Evolutionary conservation across 2,888 invertebrate species (phyloP), one percentile per base, ranked within the genome.

Genomic region (Eristalis arbustorum): DNA sequence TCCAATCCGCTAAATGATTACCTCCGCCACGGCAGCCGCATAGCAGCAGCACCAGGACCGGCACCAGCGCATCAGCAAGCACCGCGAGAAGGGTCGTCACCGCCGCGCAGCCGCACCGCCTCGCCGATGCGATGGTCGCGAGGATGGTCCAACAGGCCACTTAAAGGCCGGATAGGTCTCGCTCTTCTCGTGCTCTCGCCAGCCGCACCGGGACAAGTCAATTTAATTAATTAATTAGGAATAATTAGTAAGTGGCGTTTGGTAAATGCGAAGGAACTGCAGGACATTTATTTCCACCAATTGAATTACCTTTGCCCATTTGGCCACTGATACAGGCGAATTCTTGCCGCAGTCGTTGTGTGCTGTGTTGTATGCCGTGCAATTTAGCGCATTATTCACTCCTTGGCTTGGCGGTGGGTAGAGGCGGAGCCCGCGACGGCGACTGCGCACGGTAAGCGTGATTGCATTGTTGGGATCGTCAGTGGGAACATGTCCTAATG

Each of bases 211-310:
- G 85, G 85, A 87, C 85, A 87, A 87, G 85, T 87, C 85, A 87
- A 87, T 87, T 87, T 87, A 87, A 87, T 87, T 87, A 87, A 87
- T 87, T 87, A 87, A 87, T 87, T 87, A 83, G 83, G 85, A 87
- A 87, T 87, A 87, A 87, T 87, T 83, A 87, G 85, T 87, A 87
- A 87, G 83, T 87, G 85, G 85, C 85, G 85, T 87, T 87, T 87
- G 85, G 85, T 87, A 87, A 83, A 87, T 87, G 85, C 78, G 78
- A 78, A 74, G 62, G 74, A 83, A 87, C 85, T 74, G 83, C 78
- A 83, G 85, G 83, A 83, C 85, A 87, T 87, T 87, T 83, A 83
- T 87, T 78, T 83, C 66, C 63, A 78, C 73, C 83, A 82, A 87
- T 83, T 87, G 83, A 87, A 87, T 87, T 87, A 87, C 83, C 83